Evolutionary conservation across 1,140 invertebrate species (phyloP), one percentile per base, ranked within the genome.

Genomic region (Ceratina japonica): DNA sequence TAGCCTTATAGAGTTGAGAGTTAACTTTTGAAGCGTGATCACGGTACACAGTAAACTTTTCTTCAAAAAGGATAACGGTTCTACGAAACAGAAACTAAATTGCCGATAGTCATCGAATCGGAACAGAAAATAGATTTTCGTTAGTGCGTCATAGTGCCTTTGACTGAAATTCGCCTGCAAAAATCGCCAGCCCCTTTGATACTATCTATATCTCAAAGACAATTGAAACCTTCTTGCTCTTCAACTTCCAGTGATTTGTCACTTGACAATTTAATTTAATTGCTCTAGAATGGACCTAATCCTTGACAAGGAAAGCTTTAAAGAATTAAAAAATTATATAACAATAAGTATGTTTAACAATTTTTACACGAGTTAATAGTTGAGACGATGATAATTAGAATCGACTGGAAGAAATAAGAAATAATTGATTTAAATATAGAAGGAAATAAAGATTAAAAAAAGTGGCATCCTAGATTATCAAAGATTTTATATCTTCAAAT

Each of bases 311-410:
- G 22, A 22, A n/a, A 49, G 27, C n/a, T 13, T 18, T 20, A 20
- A 58, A 58, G 22, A 20, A 20, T 20, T 3, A 3, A 58, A 58
- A 58, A 20, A 20, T 20, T 20, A 3, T 64, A 37, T 20, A 7
- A 20, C 52, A 54, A 61, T 8, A 0, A 18, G 56, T n/a, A 44
- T 44, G 37, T 44, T 66, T 75, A 74, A 18, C 51, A 62, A 81
- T 80, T 69, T 51, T 64, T 54, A 73, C 65, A 75, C 63, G 15
- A 51, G 2, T 18, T 22, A 31, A 66, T 5, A 66, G 5, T 7
- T 65, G 15, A 8, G 20, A 44, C 22, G 31, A 22, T 27, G 52
- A 27, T 31, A 58, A 69, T 31, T 62, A 37, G 56, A 65, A 59
- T 52, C 22, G 62, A 27, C 13, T 27, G 61, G 64, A 16, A n/a